phyloP scores from a whole-genome alignment of 2,797 vertebrate species.

The Acanthurus leucopareius region DNA sequence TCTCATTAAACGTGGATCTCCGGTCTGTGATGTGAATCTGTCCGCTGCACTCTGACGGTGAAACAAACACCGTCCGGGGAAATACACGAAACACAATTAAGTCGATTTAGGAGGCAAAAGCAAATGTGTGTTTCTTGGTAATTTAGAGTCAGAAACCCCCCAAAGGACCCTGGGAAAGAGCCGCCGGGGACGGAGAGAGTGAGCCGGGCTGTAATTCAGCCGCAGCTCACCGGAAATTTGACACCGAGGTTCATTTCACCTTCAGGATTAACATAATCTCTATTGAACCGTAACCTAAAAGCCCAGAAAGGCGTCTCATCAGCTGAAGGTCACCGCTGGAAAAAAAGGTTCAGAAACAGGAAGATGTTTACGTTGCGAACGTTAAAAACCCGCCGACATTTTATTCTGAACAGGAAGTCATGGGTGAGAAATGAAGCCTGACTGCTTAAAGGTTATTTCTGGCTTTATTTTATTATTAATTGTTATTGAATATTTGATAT shows the following conservation, averaged over 20 bases:
- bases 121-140: slow-evolving; percentile 33
- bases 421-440: background rate
- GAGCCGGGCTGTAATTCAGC: slow-evolving; percentile 30
- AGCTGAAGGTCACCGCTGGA: slow-evolving; percentile 40
- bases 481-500: slow-evolving; percentile 26
- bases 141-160: slow-evolving; percentile 42
- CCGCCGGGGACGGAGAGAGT: background rate
- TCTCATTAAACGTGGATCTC: background rate
- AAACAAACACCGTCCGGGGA: slow-evolving; percentile 23
- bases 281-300: slow-evolving; percentile 41
- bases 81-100: slow-evolving; percentile 51
- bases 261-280: slow-evolving; percentile 71
- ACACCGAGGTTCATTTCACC: slow-evolving; percentile 69
- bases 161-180: slow-evolving; percentile 6
- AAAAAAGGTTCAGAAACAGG: background rate
- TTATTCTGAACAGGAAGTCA: too few relatives aligned
- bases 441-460: background rate
- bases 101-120: slow-evolving; percentile 54
- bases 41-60: slow-evolving; percentile 42
- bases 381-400: background rate
- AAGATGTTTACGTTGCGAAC: background rate
- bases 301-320: slow-evolving; percentile 27
- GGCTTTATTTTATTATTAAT: slow-evolving; percentile 21
- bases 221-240: slow-evolving; percentile 54
- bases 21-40: slow-evolving; percentile 21